Percentiles rank a stretch among this genome's conserved stretches.
Evolutionary conservation across 2,113 vertebrate species (phyloP).

Genomic region (Macquaria australasica): DNA sequence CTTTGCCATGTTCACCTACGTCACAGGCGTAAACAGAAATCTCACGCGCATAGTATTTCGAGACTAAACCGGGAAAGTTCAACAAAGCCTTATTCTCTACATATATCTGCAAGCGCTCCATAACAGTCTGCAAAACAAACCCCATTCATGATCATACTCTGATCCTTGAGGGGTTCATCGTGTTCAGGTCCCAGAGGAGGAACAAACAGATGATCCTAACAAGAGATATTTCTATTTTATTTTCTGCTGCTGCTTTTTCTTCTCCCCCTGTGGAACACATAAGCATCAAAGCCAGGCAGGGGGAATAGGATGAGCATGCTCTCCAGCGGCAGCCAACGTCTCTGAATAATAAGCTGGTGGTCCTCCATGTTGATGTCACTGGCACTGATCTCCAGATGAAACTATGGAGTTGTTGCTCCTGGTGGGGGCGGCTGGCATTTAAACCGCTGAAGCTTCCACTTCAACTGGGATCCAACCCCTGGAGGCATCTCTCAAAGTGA

Average conservation of each 20-base stretch:
- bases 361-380: conserved; percentile 34
- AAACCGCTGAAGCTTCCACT: conserved; percentile 35
- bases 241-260: conserved; percentile 1
- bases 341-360: conserved; percentile 50
- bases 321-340: conserved; percentile 25
- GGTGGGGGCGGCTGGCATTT: conserved; percentile 42
- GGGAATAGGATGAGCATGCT: conserved; percentile 6
- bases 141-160: conserved; percentile 48
- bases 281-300: conserved; percentile 49
- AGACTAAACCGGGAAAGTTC: conserved; percentile 35
- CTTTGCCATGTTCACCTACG: conserved; percentile 7
- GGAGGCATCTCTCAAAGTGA: conserved; percentile 37
- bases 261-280: conserved; percentile 22
- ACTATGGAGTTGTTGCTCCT: conserved; percentile 16
- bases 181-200: conserved; percentile 60
- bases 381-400: conserved; percentile 33
- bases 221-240: conserved; percentile 30
- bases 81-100: conserved; percentile 69
- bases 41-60: conserved; percentile 5
- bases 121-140: conserved; percentile 60
- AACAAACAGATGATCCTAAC: conserved; percentile 59
- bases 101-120: conserved; percentile 43
- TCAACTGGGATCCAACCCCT: conserved; percentile 31
- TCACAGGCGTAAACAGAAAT: conserved; percentile 60
- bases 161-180: conserved; percentile 40